Evolutionary conservation across 1,140 invertebrate species (phyloP).

Genomic region (Neodiprion fabricii): DNA sequence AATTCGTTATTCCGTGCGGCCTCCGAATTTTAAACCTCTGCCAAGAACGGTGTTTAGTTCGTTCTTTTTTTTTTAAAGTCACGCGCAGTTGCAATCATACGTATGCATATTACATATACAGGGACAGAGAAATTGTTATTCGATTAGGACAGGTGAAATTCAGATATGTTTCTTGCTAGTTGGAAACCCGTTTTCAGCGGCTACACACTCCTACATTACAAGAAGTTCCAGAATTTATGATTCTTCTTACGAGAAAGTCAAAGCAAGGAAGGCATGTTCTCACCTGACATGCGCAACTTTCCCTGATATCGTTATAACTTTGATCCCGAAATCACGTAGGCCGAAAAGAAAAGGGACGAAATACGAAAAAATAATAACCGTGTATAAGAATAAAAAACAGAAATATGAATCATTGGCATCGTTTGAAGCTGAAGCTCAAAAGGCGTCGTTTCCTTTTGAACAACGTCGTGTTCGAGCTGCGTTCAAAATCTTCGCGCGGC

Average conservation of each 20-base stretch:
- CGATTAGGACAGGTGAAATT: neutral
- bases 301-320: neutral
- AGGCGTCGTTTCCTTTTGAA: too few relatives aligned
- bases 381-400: too few relatives aligned
- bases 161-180: neutral
- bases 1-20: too few relatives aligned
- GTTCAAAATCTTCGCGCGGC: too few relatives aligned
- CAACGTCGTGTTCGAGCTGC: too few relatives aligned
- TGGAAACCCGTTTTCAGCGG: neutral
- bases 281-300: neutral
- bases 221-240: neutral
- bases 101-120: neutral
- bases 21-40: too few relatives aligned
- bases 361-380: too few relatives aligned
- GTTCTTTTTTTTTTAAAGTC: neutral
- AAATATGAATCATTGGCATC: too few relatives aligned
- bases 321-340: neutral
- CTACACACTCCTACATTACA: neutral
- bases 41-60: too few relatives aligned
- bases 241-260: neutral
- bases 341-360: neutral
- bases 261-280: neutral
- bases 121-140: neutral
- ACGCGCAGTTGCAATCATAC: too few relatives aligned
- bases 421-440: too few relatives aligned